These are phyloP conservation scores for Ophonus ardosiacus DNA, from an alignment of 2,888 invertebrate species.

Conservation along the genomic window DNA sequence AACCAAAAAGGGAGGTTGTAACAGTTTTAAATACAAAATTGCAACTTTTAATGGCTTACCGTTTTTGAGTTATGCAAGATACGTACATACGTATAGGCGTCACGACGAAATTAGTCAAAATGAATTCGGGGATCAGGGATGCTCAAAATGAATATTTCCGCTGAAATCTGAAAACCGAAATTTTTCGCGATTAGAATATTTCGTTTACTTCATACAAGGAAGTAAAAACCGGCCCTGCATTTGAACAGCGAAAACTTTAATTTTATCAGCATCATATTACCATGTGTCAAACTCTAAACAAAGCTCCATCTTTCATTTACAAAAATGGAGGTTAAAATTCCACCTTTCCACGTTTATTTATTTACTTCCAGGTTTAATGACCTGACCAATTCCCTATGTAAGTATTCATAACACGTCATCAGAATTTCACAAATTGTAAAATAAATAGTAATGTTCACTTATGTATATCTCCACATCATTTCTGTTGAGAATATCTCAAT, in stretches of 20 bases:
- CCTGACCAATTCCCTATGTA: conserved; percentile 15
- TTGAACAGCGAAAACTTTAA: neutral
- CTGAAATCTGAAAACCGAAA: no score
- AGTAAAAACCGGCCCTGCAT: no score
- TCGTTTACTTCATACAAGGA: no score
- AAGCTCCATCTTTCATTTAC: neutral
- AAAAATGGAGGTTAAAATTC: conserved; percentile 4
- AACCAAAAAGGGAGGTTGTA: no score
- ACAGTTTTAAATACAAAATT: no score
- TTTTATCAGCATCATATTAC: neutral
- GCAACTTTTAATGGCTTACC: no score
- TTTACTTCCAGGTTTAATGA: conserved; percentile 31
- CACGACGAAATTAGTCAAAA: no score
- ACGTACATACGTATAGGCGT: no score
- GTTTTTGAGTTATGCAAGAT: no score
- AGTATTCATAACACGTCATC: conserved; percentile 34
- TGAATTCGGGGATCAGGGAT: no score
- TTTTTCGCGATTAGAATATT: no score
- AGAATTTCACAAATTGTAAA: conserved; percentile 30
- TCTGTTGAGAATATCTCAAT: neutral
- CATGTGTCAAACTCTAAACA: neutral
- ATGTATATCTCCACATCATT: conserved; percentile 4
- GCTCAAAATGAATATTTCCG: no score
- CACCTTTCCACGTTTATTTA: conserved; percentile 18
- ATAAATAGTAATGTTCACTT: neutral